Evolutionary conservation across 1,140 invertebrate genomes (phyloP).

Genomic region (Dinoponera quadriceps): DNA sequence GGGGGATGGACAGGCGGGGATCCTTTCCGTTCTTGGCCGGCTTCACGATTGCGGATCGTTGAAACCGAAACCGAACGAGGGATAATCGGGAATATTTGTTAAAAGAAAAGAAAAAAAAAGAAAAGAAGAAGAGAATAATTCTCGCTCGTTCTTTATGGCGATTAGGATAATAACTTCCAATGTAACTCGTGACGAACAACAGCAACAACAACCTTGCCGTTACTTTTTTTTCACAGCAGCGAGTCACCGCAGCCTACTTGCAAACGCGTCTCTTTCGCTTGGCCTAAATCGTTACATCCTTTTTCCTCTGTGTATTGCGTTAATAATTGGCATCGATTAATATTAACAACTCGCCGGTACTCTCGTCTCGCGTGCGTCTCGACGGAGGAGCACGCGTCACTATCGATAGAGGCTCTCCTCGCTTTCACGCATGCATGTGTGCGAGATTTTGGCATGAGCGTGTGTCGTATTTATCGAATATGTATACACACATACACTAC

Average conservation of each 20-base stretch:
- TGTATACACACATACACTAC: no score
- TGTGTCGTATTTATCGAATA: not conserved
- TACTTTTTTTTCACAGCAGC: slow-evolving; percentile 51
- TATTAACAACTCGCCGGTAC: slow-evolving; percentile 22
- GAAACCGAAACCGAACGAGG: slow-evolving; percentile 70
- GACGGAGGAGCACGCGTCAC: slow-evolving; percentile 4
- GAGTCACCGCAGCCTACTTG: slow-evolving; percentile 55
- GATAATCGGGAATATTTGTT: slow-evolving; percentile 70
- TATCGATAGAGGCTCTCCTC: slow-evolving; percentile 19
- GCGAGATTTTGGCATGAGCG: slow-evolving; percentile 52
- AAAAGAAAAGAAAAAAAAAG: no score
- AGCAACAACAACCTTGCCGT: slow-evolving; percentile 8
- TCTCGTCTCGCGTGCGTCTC: slow-evolving; percentile 16
- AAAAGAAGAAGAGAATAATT: no score
- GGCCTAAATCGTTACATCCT: slow-evolving; percentile 65
- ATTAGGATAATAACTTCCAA: slow-evolving; percentile 72
- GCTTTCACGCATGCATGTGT: slow-evolving; percentile 57
- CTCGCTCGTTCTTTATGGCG: slow-evolving; percentile 69
- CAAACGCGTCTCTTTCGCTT: slow-evolving; percentile 63
- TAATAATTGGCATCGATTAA: slow-evolving; percentile 38
- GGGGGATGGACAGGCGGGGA: not conserved
- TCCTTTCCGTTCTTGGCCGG: slow-evolving; percentile 30
- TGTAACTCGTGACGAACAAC: slow-evolving; percentile 46
- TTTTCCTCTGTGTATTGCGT: slow-evolving; percentile 14
- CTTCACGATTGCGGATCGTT: slow-evolving; percentile 66